phyloP scores from a whole-genome alignment of 1,140 invertebrate genomes.

The Eubasilissa regina region DNA sequence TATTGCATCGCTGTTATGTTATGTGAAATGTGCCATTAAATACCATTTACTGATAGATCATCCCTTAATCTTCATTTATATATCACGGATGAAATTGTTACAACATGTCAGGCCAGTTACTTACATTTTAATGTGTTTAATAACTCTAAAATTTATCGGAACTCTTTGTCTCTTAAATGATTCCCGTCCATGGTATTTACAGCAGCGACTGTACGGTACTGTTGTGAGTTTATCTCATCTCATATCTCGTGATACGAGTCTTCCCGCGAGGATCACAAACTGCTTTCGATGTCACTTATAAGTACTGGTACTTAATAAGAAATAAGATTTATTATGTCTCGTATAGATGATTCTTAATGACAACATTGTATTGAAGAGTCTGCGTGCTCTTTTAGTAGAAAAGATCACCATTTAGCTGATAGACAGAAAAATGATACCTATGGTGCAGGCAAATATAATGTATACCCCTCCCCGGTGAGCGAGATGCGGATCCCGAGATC shows the following conservation, averaged over 20 bases:
- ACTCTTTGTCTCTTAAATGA: slow-evolving; percentile 49
- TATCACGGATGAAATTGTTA: slow-evolving; percentile 44
- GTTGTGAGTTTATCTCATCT: neutral
- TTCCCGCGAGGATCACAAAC: neutral
- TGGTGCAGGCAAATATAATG: too few species aligned
- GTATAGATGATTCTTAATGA: too few species aligned
- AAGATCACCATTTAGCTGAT: too few species aligned
- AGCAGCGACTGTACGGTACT: too few species aligned
- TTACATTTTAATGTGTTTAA: slow-evolving; percentile 50
- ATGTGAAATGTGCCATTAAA: slow-evolving; percentile 59
- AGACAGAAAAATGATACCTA: too few species aligned
- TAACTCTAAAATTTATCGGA: slow-evolving; percentile 10
- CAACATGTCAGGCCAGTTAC: slow-evolving; percentile 56
- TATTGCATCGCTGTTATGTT: slow-evolving; percentile 52
- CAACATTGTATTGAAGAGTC: too few species aligned
- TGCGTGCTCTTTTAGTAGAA: too few species aligned
- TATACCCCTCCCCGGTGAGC: too few species aligned
- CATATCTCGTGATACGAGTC: neutral
- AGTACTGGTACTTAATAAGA: slow-evolving; percentile 57
- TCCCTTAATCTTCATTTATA: slow-evolving; percentile 43
- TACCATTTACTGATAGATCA: slow-evolving; percentile 49
- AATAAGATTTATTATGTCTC: slow-evolving; percentile 37
- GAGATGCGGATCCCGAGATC: too few species aligned
- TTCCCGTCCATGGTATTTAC: slow-evolving; percentile 56
- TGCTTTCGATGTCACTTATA: slow-evolving; percentile 17